Conservation (phyloP, 1,140 invertebrate genomes). For the Ganaspis sp. region DNA sequence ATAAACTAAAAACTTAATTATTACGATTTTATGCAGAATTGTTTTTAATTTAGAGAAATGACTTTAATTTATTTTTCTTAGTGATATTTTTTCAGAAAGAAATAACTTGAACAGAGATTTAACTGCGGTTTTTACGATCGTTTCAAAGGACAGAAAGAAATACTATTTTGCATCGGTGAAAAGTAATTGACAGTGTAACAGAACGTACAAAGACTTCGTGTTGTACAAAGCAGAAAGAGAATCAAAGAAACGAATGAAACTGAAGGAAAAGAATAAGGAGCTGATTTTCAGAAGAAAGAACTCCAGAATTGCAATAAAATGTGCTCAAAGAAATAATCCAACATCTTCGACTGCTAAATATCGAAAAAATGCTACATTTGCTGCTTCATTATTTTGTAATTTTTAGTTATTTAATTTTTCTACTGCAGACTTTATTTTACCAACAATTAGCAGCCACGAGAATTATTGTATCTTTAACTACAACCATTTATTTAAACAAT, state of each 20-base stretch:
- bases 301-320: background rate
- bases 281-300: background rate
- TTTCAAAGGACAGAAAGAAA: background rate
- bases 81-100: no score
- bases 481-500: no score
- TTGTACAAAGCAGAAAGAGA: constrained; percentile 18
- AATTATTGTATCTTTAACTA: no score
- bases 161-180: background rate
- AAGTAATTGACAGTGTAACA: background rate
- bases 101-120: background rate
- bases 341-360: background rate
- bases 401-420: no score
- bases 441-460: no score
- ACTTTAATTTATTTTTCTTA: no score
- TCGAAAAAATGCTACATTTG: background rate
- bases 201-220: constrained; percentile 7
- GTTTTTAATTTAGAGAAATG: no score
- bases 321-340: background rate
- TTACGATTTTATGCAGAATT: no score
- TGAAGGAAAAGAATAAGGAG: background rate
- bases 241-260: constrained; percentile 3
- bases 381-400: no score
- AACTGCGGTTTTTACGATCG: background rate
- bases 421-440: no score
- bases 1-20: no score